Percentiles rank a stretch among this genome's conserved stretches.
Evolutionary conservation across 2,888 invertebrate genomes (phyloP).

Genomic region (Troilus luridus): DNA sequence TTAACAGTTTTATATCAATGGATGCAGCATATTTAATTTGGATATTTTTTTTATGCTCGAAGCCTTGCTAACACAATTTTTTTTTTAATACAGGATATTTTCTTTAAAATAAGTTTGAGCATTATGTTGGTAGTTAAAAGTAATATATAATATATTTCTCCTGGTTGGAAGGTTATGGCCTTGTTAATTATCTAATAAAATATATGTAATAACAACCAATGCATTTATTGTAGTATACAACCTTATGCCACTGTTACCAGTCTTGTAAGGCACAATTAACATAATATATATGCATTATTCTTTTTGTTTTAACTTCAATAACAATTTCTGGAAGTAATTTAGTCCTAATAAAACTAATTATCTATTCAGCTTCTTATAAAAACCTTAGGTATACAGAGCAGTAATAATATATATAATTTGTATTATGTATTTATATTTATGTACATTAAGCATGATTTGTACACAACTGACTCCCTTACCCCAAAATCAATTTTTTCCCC

Average conservation of each 20-base stretch:
- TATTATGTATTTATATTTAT: constrained; percentile 19
- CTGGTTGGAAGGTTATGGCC: neutral
- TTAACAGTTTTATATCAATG: no score
- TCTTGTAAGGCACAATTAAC: constrained; percentile 54
- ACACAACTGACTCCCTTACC: constrained; percentile 25
- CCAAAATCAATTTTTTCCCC: neutral
- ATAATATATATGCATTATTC: neutral
- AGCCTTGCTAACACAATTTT: no score
- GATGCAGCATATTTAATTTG: no score
- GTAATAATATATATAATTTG: constrained; percentile 30
- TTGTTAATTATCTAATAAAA: neutral
- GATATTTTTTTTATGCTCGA: no score
- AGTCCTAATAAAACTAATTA: neutral
- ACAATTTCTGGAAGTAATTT: constrained; percentile 19
- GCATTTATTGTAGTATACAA: constrained; percentile 45
- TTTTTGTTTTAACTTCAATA: constrained; percentile 3
- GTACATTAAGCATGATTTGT: constrained; percentile 43
- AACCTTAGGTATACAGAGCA: constrained; percentile 44
- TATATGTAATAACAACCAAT: neutral
- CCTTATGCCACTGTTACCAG: constrained; percentile 50
- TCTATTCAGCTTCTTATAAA: constrained; percentile 36
- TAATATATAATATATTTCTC: neutral
- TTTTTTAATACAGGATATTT: no score
- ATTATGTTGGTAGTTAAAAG: neutral
- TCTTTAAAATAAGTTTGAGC: neutral